Base-by-base conservation (phyloP, 2,797 vertebrate species). In the Microctenopoma steveboyesi region DNA sequence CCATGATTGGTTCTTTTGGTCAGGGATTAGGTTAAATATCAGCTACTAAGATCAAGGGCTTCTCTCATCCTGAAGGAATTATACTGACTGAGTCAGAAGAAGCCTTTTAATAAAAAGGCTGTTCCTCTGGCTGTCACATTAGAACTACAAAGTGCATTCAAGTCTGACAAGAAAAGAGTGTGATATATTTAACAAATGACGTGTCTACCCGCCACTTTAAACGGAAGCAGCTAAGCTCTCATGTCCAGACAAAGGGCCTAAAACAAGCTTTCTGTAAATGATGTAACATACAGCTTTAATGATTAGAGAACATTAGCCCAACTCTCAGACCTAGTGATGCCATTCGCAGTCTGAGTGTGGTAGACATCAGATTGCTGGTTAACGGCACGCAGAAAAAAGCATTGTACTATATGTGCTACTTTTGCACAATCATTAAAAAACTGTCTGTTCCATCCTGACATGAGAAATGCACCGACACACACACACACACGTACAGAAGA, bases 21-120 rank as follows among this genome's bases (percentile, higher is more conserved):
- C 59, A 28, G 53, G 73, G 86, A 89, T 90, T 89, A 86, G 74
- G 69, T 74, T 71, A 78, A 81, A 83, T 81, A 87, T 89, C 82
- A 86, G 77, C 80, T 82, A 74, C 72, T 65, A 82, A 84, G 73
- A 86, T 88, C 84, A 86, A 85, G 77, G 78, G 53, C 64, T 64
- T 69, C 61, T 53, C 45, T 77, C 56, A 73, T 81, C 63, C 46
- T 2, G 5, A 8, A 78, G 42, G 64, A 66, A 74, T 83, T 79
- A 79, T 2, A 12, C 43, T 59, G 54, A 7, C 12, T 0, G 53
- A 51, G 37, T 56, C 25, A 58, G 53, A 71, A 57, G 60, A 58
- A 53, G 11, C 48, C 11, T 46, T 49, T 72, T 53, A 35, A 63
- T 62, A 49, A 50, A 70, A 72, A 74, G 16, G 14, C 56, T 14